Evolutionary conservation across 2,113 vertebrate genomes (phyloP).

Genomic region (Ascaphus truei): DNA sequence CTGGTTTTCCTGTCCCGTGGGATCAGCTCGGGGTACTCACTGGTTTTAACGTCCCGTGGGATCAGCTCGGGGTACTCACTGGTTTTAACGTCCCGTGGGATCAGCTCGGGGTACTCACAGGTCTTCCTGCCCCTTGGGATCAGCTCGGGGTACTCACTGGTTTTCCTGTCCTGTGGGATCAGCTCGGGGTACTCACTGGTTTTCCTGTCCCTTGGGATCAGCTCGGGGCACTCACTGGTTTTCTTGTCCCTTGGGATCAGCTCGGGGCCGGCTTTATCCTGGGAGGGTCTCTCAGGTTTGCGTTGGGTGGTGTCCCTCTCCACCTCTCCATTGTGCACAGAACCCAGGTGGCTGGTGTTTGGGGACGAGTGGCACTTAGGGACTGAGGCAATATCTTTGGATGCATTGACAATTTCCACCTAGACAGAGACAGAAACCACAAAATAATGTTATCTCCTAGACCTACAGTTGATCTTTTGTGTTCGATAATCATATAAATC

Average conservation of each 20-base stretch:
- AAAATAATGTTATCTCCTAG: too few species aligned
- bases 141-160: conserved; percentile 57
- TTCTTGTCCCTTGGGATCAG: conserved; percentile 64
- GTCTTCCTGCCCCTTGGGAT: conserved; percentile 55
- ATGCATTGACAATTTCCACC: conserved; percentile 72
- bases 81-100: conserved; percentile 52
- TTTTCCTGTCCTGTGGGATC: too few species aligned
- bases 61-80: too few species aligned
- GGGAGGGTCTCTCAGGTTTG: conserved; percentile 36
- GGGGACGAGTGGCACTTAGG: conserved; percentile 67
- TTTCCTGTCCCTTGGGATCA: too few species aligned
- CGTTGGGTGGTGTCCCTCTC: conserved; percentile 59
- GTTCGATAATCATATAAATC: too few species aligned
- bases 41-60: conserved; percentile 53
- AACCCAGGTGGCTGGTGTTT: conserved; percentile 64
- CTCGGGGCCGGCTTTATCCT: conserved; percentile 63
- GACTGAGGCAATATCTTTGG: conserved; percentile 64
- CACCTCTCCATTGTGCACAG: conserved; percentile 82
- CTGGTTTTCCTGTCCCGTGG: conserved; percentile 51
- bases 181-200: too few species aligned
- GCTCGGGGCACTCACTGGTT: conserved; percentile 69
- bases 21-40: conserved; percentile 60
- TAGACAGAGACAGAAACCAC: conserved; percentile 43
- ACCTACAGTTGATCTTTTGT: too few species aligned
- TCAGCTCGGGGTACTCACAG: conserved; percentile 59